Percentiles rank a stretch among this genome's conserved stretches.
Conservation (phyloP, 2,113 vertebrate species). For the Alexandromys fortis region DNA sequence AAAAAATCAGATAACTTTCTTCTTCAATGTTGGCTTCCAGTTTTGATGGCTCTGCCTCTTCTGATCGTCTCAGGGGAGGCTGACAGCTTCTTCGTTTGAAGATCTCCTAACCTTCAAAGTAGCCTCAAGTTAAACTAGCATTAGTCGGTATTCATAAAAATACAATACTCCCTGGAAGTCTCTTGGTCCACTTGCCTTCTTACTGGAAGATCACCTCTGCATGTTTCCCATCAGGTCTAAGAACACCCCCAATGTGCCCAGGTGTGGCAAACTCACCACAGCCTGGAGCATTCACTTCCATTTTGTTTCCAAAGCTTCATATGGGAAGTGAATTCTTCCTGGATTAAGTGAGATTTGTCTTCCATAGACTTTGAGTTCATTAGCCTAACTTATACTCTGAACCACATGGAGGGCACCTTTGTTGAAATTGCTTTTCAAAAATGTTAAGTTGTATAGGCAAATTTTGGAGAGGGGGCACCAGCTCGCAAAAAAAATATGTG, state of each 20-base stretch:
- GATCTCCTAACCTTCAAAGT: not conserved
- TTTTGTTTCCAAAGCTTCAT: not conserved
- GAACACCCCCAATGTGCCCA: not conserved
- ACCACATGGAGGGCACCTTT: not conserved
- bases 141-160: not conserved
- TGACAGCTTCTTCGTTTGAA: not conserved
- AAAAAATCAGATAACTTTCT: not conserved
- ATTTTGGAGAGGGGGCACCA: not conserved
- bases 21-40: not conserved
- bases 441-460: not conserved
- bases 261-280: not conserved
- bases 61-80: not conserved
- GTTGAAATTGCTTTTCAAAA: not conserved
- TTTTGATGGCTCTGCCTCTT: not conserved
- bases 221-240: not conserved
- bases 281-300: not conserved
- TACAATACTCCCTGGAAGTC: not conserved
- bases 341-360: not conserved
- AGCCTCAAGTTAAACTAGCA: not conserved
- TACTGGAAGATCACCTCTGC: not conserved
- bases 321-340: not conserved
- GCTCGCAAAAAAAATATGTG: no score
- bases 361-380: not conserved
- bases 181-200: not conserved
- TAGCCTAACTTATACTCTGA: not conserved